These are phyloP conservation scores for Pseudochirops cupreus DNA, from an alignment of 2,797 vertebrate species.

Conservation along the genomic window DNA sequence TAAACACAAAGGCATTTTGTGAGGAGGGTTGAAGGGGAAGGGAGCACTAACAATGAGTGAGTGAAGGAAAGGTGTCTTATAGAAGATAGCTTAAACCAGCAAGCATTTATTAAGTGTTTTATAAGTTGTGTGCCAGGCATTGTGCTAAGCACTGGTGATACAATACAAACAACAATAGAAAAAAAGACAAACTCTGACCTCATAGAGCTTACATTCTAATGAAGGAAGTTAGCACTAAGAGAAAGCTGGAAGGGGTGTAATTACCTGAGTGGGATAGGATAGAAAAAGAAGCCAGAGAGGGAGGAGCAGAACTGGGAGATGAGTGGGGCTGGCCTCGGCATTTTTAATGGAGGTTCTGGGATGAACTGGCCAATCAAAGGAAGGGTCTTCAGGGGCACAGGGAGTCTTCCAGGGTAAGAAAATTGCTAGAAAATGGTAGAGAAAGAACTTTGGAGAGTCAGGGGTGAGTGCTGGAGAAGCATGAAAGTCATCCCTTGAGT, in stretches of 20 bases:
- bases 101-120: neutral
- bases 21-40: neutral
- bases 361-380: neutral
- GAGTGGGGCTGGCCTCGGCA: neutral
- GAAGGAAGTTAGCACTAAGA: neutral
- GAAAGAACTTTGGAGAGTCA: neutral
- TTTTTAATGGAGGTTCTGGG: neutral
- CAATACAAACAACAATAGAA: neutral
- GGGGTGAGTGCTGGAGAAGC: neutral
- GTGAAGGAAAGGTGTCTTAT: neutral
- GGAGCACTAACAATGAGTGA: neutral
- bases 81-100: neutral
- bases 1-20: neutral
- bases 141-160: neutral
- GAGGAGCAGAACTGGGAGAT: neutral
- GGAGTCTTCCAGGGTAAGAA: neutral
- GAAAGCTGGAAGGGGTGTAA: neutral
- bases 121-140: neutral
- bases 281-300: neutral
- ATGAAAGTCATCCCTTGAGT: neutral
- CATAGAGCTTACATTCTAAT: neutral
- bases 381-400: neutral
- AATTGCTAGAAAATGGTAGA: neutral
- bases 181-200: neutral
- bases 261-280: neutral